Evolutionary conservation across 2,797 vertebrate species (phyloP).

Genomic region (Macrochelys suwanniensis): DNA sequence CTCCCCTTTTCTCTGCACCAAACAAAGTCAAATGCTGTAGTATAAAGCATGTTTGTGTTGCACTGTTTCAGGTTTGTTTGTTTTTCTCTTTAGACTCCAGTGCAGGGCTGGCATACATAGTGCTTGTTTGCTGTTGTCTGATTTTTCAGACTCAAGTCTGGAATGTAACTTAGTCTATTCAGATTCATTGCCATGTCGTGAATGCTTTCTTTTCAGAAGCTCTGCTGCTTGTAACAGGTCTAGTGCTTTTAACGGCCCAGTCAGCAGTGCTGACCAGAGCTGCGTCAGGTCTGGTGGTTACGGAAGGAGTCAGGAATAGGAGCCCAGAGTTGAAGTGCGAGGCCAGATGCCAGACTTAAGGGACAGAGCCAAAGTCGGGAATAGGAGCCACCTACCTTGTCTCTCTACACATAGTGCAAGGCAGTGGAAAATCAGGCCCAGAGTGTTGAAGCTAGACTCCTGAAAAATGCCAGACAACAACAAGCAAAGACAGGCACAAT

Average conservation of each 20-base stretch:
- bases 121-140: not conserved
- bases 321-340: not conserved
- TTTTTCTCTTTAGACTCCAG: not conserved
- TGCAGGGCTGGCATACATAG: too few relatives aligned
- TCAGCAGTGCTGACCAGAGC: too few relatives aligned
- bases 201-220: too few relatives aligned
- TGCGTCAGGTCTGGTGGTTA: too few relatives aligned
- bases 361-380: not conserved
- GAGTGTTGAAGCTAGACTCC: not conserved
- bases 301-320: not conserved
- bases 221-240: too few relatives aligned
- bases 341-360: not conserved
- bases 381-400: not conserved
- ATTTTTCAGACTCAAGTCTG: not conserved
- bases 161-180: too few relatives aligned
- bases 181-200: too few relatives aligned
- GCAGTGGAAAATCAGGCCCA: accelerated
- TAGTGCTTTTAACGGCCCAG: too few relatives aligned
- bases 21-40: too few relatives aligned
- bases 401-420: not conserved
- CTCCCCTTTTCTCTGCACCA: too few relatives aligned
- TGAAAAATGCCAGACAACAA: not conserved
- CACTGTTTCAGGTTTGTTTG: not conserved
- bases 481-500: not conserved
- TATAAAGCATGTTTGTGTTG: too few relatives aligned